These are phyloP conservation scores for Alauda arvensis DNA, from an alignment of 2,797 vertebrate species.

Conservation along the genomic window DNA sequence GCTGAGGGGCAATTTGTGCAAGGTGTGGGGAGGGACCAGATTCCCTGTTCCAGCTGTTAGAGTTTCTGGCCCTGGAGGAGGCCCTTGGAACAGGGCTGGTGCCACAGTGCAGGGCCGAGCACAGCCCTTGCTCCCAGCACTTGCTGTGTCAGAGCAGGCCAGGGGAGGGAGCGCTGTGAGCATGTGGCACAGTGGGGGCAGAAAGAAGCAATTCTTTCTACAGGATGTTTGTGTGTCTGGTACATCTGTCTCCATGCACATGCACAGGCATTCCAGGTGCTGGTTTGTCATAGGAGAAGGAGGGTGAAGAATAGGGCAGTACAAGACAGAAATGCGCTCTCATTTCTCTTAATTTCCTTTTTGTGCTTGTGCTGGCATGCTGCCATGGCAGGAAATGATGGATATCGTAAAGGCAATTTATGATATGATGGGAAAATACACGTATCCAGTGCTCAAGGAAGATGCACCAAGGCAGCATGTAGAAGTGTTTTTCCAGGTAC, in stretches of 20 bases:
- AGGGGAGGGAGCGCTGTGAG: neutral
- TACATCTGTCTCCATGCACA: neutral
- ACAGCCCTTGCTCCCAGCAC: neutral
- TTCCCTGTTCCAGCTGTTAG: neutral
- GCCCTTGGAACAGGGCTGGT: neutral
- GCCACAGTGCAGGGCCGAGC: neutral
- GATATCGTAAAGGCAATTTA: constrained; percentile 97
- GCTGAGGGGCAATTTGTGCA: neutral
- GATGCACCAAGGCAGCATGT: constrained; percentile 94
- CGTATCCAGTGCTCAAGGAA: constrained; percentile 91
- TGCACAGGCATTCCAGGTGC: neutral
- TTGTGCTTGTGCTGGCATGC: neutral
- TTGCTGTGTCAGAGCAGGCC: neutral
- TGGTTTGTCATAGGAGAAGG: neutral
- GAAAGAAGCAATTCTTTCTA: neutral
- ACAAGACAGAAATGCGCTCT: neutral
- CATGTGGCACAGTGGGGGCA: fast-evolving
- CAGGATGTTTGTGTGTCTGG: fast-evolving
- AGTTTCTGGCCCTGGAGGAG: neutral
- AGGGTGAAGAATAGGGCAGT: neutral
- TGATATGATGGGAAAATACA: constrained; percentile 98
- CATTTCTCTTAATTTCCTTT: neutral
- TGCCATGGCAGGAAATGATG: constrained; percentile 87
- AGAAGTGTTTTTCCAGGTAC: constrained; percentile 94
- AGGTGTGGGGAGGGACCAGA: neutral